These are phyloP conservation scores for Trissolcus basalis DNA, from an alignment of 1,140 invertebrate genomes.

Conservation along the genomic window DNA sequence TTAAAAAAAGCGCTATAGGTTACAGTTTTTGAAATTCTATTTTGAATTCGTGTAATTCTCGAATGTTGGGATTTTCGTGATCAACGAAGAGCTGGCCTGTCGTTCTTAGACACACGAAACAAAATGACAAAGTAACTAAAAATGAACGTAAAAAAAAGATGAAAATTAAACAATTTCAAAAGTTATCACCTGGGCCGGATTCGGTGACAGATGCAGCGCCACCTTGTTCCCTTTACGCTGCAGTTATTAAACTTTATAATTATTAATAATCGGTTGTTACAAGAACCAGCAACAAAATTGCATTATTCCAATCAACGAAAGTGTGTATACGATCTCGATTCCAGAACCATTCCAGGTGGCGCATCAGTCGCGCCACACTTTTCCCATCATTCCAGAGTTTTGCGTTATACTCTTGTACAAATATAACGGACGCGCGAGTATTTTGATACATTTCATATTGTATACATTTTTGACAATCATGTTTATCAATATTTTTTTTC, in stretches of 20 bases:
- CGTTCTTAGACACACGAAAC: constrained; percentile 67
- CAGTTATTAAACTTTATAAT: constrained; percentile 2
- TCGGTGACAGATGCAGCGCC: constrained; percentile 36
- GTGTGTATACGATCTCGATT: constrained; percentile 52
- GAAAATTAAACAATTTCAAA: constrained; percentile 17
- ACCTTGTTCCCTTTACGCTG: constrained; percentile 14
- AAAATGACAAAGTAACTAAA: constrained; percentile 52
- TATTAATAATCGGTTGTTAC: neutral
- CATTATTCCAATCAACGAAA: constrained; percentile 53
- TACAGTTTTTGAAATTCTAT: constrained; percentile 76
- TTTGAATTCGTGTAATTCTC: constrained; percentile 75
- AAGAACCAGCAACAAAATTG: constrained; percentile 13
- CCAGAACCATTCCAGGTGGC: constrained; percentile 45
- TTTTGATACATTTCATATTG: constrained; percentile 58
- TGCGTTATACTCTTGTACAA: constrained; percentile 44
- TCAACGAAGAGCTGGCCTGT: constrained; percentile 77
- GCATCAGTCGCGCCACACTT: constrained; percentile 13
- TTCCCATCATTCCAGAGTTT: constrained; percentile 43
- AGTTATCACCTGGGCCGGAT: constrained; percentile 14
- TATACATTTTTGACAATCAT: constrained; percentile 58
- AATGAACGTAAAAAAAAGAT: neutral
- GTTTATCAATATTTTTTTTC: constrained; percentile 45
- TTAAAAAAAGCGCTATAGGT: constrained; percentile 69
- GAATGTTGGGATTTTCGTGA: constrained; percentile 75
- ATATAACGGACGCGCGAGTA: constrained; percentile 37